Conservation (phyloP, 2,113 vertebrate species). For the Philantomba maxwellii region DNA sequence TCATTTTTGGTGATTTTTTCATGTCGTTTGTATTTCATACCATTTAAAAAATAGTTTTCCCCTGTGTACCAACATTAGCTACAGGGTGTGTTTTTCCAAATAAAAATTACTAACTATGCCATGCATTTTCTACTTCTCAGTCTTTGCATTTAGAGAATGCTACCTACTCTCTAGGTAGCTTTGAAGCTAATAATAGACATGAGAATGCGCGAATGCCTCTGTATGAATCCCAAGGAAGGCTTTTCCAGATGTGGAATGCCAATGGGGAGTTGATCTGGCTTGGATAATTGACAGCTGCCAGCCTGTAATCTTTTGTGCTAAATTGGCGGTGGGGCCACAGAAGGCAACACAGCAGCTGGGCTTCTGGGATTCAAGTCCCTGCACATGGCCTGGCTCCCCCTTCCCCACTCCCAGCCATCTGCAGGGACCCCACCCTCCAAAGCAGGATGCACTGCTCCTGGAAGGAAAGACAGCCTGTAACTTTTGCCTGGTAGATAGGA, state of each 20-base stretch:
- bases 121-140: slow-evolving; percentile 13
- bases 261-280: neutral
- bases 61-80: neutral
- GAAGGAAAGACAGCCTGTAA: neutral
- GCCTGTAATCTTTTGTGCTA: slow-evolving; percentile 24
- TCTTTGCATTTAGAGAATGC: neutral
- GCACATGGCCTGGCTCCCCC: neutral
- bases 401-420: neutral
- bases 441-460: neutral
- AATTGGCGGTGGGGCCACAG: neutral
- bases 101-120: neutral
- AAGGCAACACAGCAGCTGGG: slow-evolving; percentile 12
- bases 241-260: slow-evolving; percentile 44
- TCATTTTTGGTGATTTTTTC: neutral
- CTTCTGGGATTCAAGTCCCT: neutral
- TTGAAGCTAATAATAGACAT: slow-evolving; percentile 11
- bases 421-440: neutral
- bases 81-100: neutral
- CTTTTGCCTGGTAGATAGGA: neutral
- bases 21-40: neutral
- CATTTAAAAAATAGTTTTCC: neutral
- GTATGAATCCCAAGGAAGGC: neutral
- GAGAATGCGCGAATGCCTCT: neutral
- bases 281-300: slow-evolving; percentile 42
- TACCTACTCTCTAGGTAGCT: neutral